Percentiles rank a stretch among this genome's conserved stretches.
These are phyloP conservation scores for Drosophila dunni DNA, from an alignment of 1,140 invertebrate species.

Conservation along the genomic window DNA sequence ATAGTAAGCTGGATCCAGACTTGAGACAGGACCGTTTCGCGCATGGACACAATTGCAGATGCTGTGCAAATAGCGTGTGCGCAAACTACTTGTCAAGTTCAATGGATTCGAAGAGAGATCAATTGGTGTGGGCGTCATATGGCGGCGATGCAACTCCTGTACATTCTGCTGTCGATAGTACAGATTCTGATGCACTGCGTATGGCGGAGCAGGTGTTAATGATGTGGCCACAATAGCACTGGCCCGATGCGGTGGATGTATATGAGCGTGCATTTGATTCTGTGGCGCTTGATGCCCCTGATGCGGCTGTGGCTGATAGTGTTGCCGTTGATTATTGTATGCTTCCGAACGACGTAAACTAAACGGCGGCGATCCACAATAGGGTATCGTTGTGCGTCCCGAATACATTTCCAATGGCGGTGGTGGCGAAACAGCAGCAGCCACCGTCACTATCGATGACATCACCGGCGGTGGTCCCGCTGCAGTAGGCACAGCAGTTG, in stretches of 20 bases:
- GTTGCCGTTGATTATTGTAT: slow-evolving; percentile 74
- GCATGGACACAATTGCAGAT: slow-evolving; percentile 77
- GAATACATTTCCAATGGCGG: slow-evolving; percentile 75
- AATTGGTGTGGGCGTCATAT: slow-evolving; percentile 81
- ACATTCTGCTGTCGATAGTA: slow-evolving; percentile 90
- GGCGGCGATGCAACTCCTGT: slow-evolving; percentile 85
- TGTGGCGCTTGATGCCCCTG: slow-evolving; percentile 77
- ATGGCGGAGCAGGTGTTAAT: slow-evolving; percentile 86
- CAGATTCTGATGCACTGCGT: slow-evolving; percentile 90
- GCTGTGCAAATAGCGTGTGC: slow-evolving; percentile 69
- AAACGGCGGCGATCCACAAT: slow-evolving; percentile 69
- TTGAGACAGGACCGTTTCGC: slow-evolving; percentile 75
- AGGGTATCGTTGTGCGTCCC: slow-evolving; percentile 64
- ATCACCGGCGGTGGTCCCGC: slow-evolving; percentile 51
- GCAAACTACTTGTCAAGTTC: slow-evolving; percentile 70
- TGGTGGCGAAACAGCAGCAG: slow-evolving; percentile 63
- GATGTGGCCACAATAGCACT: slow-evolving; percentile 70
- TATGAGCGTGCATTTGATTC: slow-evolving; percentile 76
- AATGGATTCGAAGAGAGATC: slow-evolving; percentile 80
- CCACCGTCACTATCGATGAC: slow-evolving; percentile 53
- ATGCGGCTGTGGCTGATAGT: slow-evolving; percentile 75
- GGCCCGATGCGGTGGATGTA: slow-evolving; percentile 71
- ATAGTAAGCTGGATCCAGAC: slow-evolving; percentile 80
- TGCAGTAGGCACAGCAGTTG: slow-evolving; percentile 28
- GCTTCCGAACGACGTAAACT: slow-evolving; percentile 65